Percentiles rank a stretch among this genome's conserved stretches.
These are phyloP conservation scores for Heptranchias perlo DNA, from an alignment of 2,113 vertebrate genomes.

Conservation along the genomic window DNA sequence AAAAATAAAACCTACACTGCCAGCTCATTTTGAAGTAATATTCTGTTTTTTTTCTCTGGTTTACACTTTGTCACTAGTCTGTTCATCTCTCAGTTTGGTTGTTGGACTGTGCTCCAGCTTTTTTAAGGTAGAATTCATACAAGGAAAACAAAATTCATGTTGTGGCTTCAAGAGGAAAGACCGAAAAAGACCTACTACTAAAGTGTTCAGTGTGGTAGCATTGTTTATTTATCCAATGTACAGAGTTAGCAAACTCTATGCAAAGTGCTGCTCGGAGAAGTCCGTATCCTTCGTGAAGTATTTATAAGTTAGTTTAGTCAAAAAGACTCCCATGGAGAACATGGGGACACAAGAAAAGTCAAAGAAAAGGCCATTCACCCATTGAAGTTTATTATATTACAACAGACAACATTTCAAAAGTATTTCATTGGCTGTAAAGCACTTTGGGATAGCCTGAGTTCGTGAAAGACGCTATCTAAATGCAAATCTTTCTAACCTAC, in stretches of 20 bases:
- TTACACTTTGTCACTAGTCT: background rate
- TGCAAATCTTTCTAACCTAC: background rate
- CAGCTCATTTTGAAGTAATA: background rate
- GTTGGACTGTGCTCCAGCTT: background rate
- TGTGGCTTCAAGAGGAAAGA: background rate
- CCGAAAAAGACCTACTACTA: background rate
- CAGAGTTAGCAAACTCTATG: background rate
- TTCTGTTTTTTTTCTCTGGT: background rate
- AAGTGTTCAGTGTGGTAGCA: background rate
- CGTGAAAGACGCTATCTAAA: background rate
- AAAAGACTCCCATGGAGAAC: background rate
- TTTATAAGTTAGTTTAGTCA: background rate
- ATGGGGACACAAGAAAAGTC: background rate
- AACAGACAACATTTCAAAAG: background rate
- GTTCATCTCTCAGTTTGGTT: background rate
- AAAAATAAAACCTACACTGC: background rate
- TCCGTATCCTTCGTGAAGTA: background rate
- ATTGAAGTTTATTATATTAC: background rate
- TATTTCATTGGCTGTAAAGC: background rate
- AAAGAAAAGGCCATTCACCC: background rate
- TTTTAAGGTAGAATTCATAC: background rate
- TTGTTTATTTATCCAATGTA: background rate
- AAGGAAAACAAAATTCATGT: background rate
- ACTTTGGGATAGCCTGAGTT: background rate
- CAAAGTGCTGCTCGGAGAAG: background rate